Evolutionary conservation across 2,113 vertebrate genomes (phyloP).

Genomic region (Okapia johnstoni): DNA sequence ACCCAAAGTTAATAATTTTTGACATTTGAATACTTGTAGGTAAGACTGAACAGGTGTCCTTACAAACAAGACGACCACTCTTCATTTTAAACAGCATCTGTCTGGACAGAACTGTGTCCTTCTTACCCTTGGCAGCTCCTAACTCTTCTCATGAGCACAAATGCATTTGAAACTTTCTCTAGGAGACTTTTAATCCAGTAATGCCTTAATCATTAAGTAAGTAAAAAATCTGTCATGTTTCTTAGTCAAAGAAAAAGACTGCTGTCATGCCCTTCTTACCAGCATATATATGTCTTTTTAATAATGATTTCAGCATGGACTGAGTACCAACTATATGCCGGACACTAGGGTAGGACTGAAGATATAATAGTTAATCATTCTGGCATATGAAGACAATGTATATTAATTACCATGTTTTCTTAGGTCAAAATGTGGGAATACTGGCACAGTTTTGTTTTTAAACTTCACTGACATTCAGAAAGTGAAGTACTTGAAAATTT

Average conservation of each 20-base stretch:
- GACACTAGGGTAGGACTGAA: not conserved
- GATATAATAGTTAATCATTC: not conserved
- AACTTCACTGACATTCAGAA: not conserved
- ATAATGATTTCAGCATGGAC: not conserved
- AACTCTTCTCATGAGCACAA: not conserved
- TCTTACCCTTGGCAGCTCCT: not conserved
- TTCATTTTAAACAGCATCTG: not conserved
- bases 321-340: not conserved
- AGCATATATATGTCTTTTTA: not conserved
- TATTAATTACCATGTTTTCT: not conserved
- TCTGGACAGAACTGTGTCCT: not conserved
- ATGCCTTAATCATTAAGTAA: not conserved
- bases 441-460: not conserved
- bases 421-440: not conserved
- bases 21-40: slow-evolving; percentile 36
- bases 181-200: not conserved
- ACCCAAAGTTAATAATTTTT: not conserved
- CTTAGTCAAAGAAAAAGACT: not conserved
- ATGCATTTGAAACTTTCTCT: not conserved
- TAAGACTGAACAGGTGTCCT: slow-evolving; percentile 33
- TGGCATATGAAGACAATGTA: not conserved
- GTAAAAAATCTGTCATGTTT: not conserved
- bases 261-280: not conserved
- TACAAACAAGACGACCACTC: not conserved
- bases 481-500: not conserved